Base-by-base conservation (phyloP, 64 coral and sea anemone species). In the Catalaphyllia jardinei region DNA sequence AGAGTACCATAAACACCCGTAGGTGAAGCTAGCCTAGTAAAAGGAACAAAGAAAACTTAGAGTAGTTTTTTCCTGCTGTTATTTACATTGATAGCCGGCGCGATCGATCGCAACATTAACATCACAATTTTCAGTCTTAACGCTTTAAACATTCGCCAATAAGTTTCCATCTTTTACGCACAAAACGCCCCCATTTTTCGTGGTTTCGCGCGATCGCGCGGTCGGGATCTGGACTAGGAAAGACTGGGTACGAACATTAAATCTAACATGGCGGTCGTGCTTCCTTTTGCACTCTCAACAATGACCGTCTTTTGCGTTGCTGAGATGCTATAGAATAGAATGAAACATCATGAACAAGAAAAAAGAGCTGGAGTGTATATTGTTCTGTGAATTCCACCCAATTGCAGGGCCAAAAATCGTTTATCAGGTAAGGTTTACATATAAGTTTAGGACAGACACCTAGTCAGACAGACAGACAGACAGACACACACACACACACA, bases 321-420 rank as follows among this genome's bases (percentile, higher is more conserved):
- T 35, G 33, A 27, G 25, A 76, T 39, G 61, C 13, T 39, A 4
- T 30, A 14, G 3, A 71, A 64, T 82, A 14, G 8, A 39, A 67
- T 57, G 52, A 76, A 4, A 20, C 46, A 24, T 52, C 19, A 60
- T 77, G 60, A 57, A 29, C 29, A 91, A 86, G 82, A 93, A 38
- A 22, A 63, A 74, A 16, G 78, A 93, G 27, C 86, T 93, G 30
- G 80, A 93, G 17, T 94, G 95, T 46, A 97, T 93, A 59, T 89
- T 97, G 15, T 99, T 99, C 38, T 99, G 94, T 42, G 94, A 99
- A 67, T 99, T 99, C 78, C 97, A 99, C 79, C 97, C 97, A 0
- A 74, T 91, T 59, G 97, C 97, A 79, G 97, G 97, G 8, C 92
- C 97, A 27, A 99, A 95, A 89, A 99, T 99, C 17, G 94, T 88